Percentiles rank a stretch among this genome's conserved stretches.
These are phyloP conservation scores for Aleiodes alternator DNA, from an alignment of 2,888 invertebrate genomes.

Conservation along the genomic window DNA sequence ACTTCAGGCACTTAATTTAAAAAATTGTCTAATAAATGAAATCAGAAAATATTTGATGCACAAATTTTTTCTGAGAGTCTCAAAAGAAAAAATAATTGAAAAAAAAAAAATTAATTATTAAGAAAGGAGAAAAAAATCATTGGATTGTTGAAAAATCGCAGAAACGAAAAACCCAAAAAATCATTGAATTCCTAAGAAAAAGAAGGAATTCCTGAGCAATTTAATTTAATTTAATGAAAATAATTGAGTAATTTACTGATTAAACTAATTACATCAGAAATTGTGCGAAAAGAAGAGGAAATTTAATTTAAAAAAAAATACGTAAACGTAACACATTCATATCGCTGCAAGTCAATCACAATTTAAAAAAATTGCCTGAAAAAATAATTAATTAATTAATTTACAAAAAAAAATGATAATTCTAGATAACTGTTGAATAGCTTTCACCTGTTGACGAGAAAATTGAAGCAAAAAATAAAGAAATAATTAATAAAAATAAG, in stretches of 20 bases:
- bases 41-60: not conserved
- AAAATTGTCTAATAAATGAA: not conserved
- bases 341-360: slow-evolving; percentile 29
- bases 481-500: slow-evolving; percentile 2
- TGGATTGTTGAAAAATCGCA: not conserved
- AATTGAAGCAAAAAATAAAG: no score
- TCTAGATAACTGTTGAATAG: no score
- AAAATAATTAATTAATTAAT: slow-evolving; percentile 4
- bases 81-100: no score
- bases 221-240: no score
- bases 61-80: not conserved
- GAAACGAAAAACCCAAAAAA: not conserved
- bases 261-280: slow-evolving; percentile 8
- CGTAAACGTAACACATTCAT: not conserved
- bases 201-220: no score
- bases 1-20: slow-evolving; percentile 20
- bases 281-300: slow-evolving; percentile 17
- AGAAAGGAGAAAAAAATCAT: not conserved
- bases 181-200: no score
- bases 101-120: not conserved
- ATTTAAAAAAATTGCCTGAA: not conserved
- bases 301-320: not conserved
- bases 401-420: not conserved
- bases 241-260: not conserved
- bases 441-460: not conserved